phyloP scores from a whole-genome alignment of 1,140 invertebrate species.

The Drosophila lacertosa region DNA sequence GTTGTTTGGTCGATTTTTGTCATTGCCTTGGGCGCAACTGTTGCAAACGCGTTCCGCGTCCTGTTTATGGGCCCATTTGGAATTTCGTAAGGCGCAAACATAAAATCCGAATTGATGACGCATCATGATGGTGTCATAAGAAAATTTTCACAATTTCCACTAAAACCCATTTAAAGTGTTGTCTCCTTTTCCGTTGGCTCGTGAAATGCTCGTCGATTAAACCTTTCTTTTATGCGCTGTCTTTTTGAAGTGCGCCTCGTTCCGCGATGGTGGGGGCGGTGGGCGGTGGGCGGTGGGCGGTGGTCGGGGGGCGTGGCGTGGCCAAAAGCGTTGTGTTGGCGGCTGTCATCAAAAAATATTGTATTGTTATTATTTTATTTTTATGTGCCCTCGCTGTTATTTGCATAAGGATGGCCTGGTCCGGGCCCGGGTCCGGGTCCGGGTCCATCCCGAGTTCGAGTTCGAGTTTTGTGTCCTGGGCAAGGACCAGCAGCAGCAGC shows the following conservation, averaged over 20 bases:
- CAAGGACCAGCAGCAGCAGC: slow-evolving; percentile 33
- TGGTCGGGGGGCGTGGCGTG: slow-evolving; percentile 10
- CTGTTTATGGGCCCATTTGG: slow-evolving; percentile 31
- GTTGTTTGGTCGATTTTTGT: slow-evolving; percentile 5
- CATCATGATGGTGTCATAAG: slow-evolving; percentile 55
- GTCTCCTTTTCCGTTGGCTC: not conserved
- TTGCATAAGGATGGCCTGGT: slow-evolving; percentile 74
- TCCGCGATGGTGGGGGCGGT: no score
- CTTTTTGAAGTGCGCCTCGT: slow-evolving; percentile 50
- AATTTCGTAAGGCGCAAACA: slow-evolving; percentile 22
- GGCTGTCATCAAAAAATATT: slow-evolving; percentile 82
- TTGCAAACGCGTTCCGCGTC: slow-evolving; percentile 30
- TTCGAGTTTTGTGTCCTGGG: slow-evolving; percentile 33
- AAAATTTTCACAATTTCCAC: slow-evolving; percentile 67
- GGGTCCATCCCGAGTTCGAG: slow-evolving; percentile 48
- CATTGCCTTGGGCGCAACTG: slow-evolving; percentile 16
- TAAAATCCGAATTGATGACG: slow-evolving; percentile 68
- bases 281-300: not conserved
- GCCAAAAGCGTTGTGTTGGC: slow-evolving; percentile 47
- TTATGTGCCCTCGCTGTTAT: slow-evolving; percentile 72
- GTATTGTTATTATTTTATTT: slow-evolving; percentile 83
- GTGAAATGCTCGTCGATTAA: slow-evolving; percentile 71
- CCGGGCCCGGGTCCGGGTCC: slow-evolving; percentile 5
- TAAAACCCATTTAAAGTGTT: slow-evolving; percentile 67
- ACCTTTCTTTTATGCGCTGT: slow-evolving; percentile 76